These are phyloP conservation scores for Aegithalos caudatus DNA, from an alignment of 2,113 vertebrate genomes.

Conservation along the genomic window DNA sequence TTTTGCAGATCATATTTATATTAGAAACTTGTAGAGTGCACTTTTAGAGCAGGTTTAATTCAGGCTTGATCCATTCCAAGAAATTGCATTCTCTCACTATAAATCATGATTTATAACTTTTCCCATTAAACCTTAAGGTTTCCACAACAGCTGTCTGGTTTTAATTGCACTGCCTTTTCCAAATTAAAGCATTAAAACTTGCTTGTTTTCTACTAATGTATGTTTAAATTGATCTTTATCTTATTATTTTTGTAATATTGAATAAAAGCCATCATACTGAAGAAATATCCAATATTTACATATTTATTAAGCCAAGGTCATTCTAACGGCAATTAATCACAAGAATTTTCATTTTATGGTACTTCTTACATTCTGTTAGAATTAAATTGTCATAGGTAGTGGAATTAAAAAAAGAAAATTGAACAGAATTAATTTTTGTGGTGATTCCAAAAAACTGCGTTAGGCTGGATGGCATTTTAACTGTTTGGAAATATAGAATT, in stretches of 20 bases:
- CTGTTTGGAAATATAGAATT: not conserved
- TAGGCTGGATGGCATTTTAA: not conserved
- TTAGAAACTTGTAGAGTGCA: not conserved
- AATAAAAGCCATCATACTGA: not conserved
- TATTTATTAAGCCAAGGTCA: not conserved
- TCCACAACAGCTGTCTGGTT: not conserved
- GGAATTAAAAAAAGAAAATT: not conserved
- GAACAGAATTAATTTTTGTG: not conserved
- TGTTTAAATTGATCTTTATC: not conserved
- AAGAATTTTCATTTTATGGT: not conserved
- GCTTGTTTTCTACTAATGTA: not conserved
- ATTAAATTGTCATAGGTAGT: not conserved
- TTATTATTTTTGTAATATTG: not conserved
- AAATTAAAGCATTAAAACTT: not conserved
- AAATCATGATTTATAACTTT: conserved; percentile 35
- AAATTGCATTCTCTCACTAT: not conserved
- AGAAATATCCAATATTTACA: not conserved
- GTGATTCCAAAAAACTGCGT: not conserved
- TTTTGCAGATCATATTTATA: not conserved
- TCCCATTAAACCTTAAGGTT: not conserved
- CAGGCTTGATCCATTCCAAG: not conserved
- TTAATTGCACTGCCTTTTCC: conserved; percentile 20
- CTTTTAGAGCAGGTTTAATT: not conserved
- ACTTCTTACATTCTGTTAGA: not conserved
- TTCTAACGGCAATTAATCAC: not conserved